These are phyloP conservation scores for Cyclopterus lumpus DNA, from an alignment of 2,797 vertebrate genomes.

Conservation along the genomic window DNA sequence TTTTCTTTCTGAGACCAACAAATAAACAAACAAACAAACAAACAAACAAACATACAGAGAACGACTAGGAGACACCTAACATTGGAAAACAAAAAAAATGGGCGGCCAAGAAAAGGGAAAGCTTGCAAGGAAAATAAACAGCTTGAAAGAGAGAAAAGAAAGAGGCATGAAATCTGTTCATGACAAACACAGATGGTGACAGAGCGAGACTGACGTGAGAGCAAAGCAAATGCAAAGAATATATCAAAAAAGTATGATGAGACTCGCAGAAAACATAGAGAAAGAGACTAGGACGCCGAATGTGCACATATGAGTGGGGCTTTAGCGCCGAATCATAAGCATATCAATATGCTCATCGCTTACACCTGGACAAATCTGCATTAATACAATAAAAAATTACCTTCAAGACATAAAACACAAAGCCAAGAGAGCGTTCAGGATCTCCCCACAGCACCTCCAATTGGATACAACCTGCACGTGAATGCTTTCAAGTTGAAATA, in stretches of 20 bases:
- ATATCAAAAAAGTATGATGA: slow-evolving; percentile 1
- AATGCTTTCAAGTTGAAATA: slow-evolving; percentile 45
- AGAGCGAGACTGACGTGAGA: slow-evolving; percentile 31
- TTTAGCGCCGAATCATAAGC: slow-evolving; percentile 30
- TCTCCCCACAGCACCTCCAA: slow-evolving; percentile 16
- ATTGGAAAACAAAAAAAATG: slow-evolving; percentile 1
- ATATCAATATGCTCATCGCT: slow-evolving; percentile 27
- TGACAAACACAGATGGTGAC: slow-evolving; percentile 40
- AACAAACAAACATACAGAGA: no score
- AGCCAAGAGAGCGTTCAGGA: slow-evolving; percentile 2
- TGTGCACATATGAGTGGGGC: background rate
- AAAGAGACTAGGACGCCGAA: background rate
- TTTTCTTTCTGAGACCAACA: background rate
- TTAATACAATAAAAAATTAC: slow-evolving; percentile 23
- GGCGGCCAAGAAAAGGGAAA: slow-evolving; percentile 6
- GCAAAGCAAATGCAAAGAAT: slow-evolving; percentile 29
- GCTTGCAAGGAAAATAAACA: slow-evolving; percentile 13
- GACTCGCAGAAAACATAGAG: slow-evolving; percentile 20
- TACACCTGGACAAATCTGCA: slow-evolving; percentile 12
- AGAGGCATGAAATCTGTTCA: slow-evolving; percentile 30
- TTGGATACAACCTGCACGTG: slow-evolving; percentile 30
- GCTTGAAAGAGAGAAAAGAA: slow-evolving; percentile 15
- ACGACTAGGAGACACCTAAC: no score
- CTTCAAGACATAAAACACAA: slow-evolving; percentile 39
- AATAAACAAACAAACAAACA: slow-evolving; percentile 1